Conservation (phyloP, 2,797 vertebrate species). For the Fundulus diaphanus region DNA sequence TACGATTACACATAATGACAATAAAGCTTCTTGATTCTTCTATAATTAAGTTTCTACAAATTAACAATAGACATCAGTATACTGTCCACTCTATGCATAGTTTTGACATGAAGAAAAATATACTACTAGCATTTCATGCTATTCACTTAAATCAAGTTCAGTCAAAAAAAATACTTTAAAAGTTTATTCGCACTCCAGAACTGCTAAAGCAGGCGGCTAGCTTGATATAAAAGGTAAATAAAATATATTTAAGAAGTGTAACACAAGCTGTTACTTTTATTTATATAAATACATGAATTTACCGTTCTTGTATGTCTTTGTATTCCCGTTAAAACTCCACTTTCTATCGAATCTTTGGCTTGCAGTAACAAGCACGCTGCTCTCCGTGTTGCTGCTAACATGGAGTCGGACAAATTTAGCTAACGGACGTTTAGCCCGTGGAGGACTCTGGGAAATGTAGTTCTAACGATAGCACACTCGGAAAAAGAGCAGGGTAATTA, state of each 20-base stretch:
- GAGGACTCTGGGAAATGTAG: conserved; percentile 61
- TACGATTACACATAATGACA: no score
- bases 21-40: no score
- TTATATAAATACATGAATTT: not conserved
- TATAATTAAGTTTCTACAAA: not conserved
- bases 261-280: rapidly evolving
- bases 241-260: not conserved
- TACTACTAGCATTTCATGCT: not conserved
- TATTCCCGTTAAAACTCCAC: not conserved
- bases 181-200: not conserved
- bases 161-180: not conserved
- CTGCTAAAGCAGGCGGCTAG: not conserved
- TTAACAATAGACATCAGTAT: not conserved
- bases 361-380: conserved; percentile 13
- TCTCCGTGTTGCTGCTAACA: not conserved
- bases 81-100: not conserved
- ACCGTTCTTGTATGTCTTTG: conserved; percentile 28
- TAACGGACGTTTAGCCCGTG: conserved; percentile 40
- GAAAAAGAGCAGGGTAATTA: not conserved
- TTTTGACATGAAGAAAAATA: not conserved
- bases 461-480: not conserved
- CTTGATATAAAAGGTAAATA: not conserved
- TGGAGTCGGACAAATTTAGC: conserved; percentile 14
- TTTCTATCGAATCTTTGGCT: not conserved
- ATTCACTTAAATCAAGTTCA: not conserved